These are phyloP conservation scores for Acomys russatus DNA, from an alignment of 2,797 vertebrate species.

Conservation along the genomic window DNA sequence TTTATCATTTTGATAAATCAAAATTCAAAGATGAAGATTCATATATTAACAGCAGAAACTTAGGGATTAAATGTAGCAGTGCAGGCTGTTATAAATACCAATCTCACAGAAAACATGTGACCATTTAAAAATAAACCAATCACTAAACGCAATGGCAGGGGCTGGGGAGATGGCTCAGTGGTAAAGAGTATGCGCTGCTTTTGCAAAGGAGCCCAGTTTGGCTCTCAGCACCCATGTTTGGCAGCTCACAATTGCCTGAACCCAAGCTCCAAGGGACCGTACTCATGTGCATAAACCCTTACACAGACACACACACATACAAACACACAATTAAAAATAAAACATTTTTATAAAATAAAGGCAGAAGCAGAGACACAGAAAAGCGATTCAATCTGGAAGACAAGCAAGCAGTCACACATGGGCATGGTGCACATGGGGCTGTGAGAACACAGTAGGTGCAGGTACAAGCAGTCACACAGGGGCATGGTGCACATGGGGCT, in stretches of 20 bases:
- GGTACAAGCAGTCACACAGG: not conserved
- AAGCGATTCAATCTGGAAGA: not conserved
- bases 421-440: not conserved
- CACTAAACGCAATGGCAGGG: not conserved
- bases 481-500: not conserved
- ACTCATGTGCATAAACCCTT: not conserved
- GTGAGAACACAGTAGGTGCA: not conserved
- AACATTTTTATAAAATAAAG: not conserved
- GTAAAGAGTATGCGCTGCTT: not conserved
- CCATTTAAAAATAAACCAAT: not conserved
- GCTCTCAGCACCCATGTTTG: not conserved
- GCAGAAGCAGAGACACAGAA: not conserved
- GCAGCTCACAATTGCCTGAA: not conserved
- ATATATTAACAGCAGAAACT: constrained; percentile 6
- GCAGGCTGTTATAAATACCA: not conserved
- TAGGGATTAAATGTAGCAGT: not conserved
- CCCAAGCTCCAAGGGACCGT: not conserved
- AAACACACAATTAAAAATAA: not conserved
- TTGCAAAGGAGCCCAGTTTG: not conserved
- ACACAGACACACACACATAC: not conserved
- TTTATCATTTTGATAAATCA: constrained; percentile 20
- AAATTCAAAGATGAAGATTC: constrained; percentile 48
- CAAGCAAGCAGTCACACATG: not conserved
- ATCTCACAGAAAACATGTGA: not conserved
- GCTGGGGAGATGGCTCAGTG: not conserved